Evolutionary conservation across 2,888 invertebrate genomes (phyloP), one percentile per base, ranked within the genome.

Genomic region (Tenthredo amoena): DNA sequence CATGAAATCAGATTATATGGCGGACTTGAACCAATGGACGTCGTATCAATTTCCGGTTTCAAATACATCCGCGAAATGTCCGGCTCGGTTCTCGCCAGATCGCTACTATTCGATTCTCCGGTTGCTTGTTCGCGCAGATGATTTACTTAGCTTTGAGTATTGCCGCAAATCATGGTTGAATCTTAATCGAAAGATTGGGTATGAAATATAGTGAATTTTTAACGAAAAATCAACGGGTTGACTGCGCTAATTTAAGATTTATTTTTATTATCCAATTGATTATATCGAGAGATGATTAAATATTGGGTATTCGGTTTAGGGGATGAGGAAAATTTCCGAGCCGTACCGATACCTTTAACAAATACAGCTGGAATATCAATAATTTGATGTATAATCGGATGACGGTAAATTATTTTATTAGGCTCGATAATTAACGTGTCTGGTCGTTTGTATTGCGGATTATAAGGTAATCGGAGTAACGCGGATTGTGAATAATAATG

Each of bases 1-100:
- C 88, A 88, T 88, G 85, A 86, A 86, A 87, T 86, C 86, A 89
- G 90, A 89, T 90, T 89, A 90, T 88, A 87, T 85, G 84, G 84
- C 31, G 62, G n/a, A 81, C 58, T 58, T 77, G 6, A 58, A 47
- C 79, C 21, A 40, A 81, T 37, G 62, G 34, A 12, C 12, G 62
- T n/a, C 21, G 81, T 37, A 40, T 62, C 40, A 21, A 37, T 81
- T 81, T 58, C 81, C 81, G 81, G 81, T 81, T 62, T 62, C 40
- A 77, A 77, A 1, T 21, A 74, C 15, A 5, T 50, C 18, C 50
- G 77, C 31, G 50, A 55, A 34, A 7, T 43, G 40, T 21, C 10
- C 40, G 26, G 21, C 18, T 43, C 40, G 12, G 43, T 74, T 74
- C 21, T 74, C 74, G 74, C 74, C 74, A 21, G 21, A 9, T 74